Base-by-base conservation (phyloP, 2,888 invertebrate genomes). In the Pinctada fucata region DNA sequence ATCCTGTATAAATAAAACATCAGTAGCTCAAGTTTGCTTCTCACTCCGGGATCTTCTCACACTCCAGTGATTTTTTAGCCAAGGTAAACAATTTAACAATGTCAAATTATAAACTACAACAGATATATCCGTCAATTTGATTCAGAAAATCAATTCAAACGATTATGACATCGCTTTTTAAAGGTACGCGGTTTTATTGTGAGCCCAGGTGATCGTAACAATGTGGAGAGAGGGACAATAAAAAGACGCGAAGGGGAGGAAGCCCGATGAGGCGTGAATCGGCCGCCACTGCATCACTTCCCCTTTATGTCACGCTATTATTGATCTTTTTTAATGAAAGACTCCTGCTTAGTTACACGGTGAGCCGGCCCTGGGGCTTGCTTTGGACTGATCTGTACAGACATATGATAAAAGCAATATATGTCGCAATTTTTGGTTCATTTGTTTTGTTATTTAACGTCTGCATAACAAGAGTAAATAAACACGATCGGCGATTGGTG, bases 41-140 rank as follows among this genome's bases (percentile, higher is more conserved):
- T 31, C 31, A 31, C 31, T 31, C 31, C 31, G 31, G 31, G 31
- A 31, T 31, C 31, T 31, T 31, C 13, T 58, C 13, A 10, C 58
- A 58, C 58, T 13, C 13, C 8, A 58, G 58, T 58, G 13, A 6
- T 58, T 58, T 58, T 13, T 58, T 13, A 58, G 6, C 6, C 8
- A 58, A 58, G 6, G 58, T 58, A 58, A 58, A 58, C 58, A 58
- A 58, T 58, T 58, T 58, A 58, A 58, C 58, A 58, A 58, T 58
- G 58, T 58, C 13, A 58, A 58, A 58, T 58, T 58, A 58, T 58
- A 58, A 58, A 58, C 58, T 58, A 58, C 58, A 58, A 58, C 8
- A 6, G 58, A 58, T 13, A 58, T 58, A 58, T 58, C 58, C 58
- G 58, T 58, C 58, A 58, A 58, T 58, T 58, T 58, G 13, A 58